Evolutionary conservation across 2,113 vertebrate species (phyloP).

Genomic region (Hoplias malabaricus): DNA sequence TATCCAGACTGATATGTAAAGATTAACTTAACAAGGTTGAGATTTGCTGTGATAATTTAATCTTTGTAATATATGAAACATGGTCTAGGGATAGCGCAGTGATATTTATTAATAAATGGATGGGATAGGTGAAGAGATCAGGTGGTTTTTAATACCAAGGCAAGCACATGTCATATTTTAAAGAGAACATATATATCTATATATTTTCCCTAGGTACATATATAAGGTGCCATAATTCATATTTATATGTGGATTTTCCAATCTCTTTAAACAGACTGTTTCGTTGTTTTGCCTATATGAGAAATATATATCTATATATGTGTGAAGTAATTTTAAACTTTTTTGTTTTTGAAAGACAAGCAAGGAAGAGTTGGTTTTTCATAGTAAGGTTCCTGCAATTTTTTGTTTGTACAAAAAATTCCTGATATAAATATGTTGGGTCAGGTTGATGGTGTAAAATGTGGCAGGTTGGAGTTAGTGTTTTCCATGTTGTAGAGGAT

Average conservation of each 20-base stretch:
- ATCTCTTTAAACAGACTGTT: no score
- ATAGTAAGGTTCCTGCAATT: no score
- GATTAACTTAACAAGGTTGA: neutral
- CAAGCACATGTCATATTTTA: neutral
- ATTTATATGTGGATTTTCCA: no score
- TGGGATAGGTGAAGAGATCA: neutral
- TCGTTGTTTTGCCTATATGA: no score
- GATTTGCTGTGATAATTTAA: neutral
- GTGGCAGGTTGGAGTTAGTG: neutral
- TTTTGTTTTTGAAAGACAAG: no score
- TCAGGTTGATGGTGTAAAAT: neutral
- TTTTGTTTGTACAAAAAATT: neutral
- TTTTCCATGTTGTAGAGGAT: neutral
- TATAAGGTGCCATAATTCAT: no score
- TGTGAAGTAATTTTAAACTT: no score
- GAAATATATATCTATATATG: no score
- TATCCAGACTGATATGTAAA: neutral
- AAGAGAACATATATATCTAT: no score
- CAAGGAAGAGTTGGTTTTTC: no score
- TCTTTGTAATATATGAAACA: neutral
- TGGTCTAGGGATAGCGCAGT: neutral
- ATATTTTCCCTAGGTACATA: no score
- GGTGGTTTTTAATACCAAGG: neutral
- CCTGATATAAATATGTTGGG: neutral
- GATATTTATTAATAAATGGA: neutral